Evolutionary conservation across 2,888 invertebrate species (phyloP).

Genomic region (Cephus sareptanus): DNA sequence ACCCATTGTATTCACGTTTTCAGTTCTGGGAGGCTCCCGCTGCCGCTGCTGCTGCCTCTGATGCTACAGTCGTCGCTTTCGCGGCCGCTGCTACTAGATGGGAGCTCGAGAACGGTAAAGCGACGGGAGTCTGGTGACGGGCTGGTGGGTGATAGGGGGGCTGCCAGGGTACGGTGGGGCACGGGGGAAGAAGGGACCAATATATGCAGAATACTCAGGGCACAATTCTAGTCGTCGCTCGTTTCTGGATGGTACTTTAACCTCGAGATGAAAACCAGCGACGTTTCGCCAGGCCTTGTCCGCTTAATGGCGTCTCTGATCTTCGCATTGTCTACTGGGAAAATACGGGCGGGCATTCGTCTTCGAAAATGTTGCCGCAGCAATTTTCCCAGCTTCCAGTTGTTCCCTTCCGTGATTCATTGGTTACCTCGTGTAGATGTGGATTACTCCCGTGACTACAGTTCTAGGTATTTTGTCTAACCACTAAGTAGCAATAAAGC

Average conservation of each 20-base stretch:
- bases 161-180: neutral
- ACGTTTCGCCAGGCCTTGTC: slow-evolving; percentile 7
- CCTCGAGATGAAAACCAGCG: neutral
- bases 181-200: neutral
- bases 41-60: slow-evolving; percentile 8
- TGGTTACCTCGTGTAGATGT: neutral
- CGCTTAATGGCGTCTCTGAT: slow-evolving; percentile 31
- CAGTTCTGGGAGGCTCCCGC: slow-evolving; percentile 16
- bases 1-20: slow-evolving; percentile 19
- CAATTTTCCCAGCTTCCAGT: neutral
- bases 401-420: neutral
- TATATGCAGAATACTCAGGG: neutral
- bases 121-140: neutral
- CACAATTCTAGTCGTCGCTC: neutral
- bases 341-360: neutral
- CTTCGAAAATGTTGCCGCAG: neutral
- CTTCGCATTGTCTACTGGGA: slow-evolving; percentile 30
- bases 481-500: neutral
- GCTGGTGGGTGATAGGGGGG: neutral
- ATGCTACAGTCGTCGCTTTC: neutral
- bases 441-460: neutral
- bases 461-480: neutral
- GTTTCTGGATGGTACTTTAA: neutral
- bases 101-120: neutral
- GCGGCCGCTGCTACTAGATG: neutral